Evolutionary conservation across 1,140 invertebrate genomes (phyloP).

Genomic region (Heliconius congener): DNA sequence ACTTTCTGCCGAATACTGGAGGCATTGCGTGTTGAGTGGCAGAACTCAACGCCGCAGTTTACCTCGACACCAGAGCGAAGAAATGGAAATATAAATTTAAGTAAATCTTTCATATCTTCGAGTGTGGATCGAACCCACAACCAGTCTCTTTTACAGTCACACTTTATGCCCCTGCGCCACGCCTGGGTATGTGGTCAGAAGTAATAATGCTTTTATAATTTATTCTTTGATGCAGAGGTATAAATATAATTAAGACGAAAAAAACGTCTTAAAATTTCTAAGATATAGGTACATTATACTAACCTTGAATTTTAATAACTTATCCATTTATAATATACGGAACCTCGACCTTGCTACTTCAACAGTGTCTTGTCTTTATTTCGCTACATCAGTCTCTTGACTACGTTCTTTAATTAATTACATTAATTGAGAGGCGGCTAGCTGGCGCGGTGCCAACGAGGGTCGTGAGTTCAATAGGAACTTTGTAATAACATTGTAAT

Average conservation of each 20-base stretch:
- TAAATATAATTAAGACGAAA: neutral
- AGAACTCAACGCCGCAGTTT: too few relatives aligned
- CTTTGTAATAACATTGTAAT: neutral
- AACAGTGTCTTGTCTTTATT: neutral
- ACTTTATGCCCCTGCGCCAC: too few relatives aligned
- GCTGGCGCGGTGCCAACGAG: neutral
- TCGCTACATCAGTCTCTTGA: conserved; percentile 3
- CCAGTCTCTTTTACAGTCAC: too few relatives aligned
- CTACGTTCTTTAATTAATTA: conserved; percentile 6
- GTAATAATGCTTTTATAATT: too few relatives aligned
- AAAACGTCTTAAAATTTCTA: neutral
- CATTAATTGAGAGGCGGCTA: neutral
- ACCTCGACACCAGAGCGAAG: too few relatives aligned
- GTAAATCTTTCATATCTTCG: too few relatives aligned
- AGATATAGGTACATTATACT: neutral
- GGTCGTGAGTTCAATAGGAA: neutral
- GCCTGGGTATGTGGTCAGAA: too few relatives aligned
- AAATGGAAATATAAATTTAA: too few relatives aligned
- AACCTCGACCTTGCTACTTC: neutral
- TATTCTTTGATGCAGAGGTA: too few relatives aligned
- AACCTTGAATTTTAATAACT: neutral
- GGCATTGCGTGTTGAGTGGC: too few relatives aligned
- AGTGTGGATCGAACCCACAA: too few relatives aligned
- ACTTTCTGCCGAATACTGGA: too few relatives aligned
- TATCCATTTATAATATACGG: neutral